Conservation (phyloP, 2,888 invertebrate genomes). For the Metalampra italica region DNA sequence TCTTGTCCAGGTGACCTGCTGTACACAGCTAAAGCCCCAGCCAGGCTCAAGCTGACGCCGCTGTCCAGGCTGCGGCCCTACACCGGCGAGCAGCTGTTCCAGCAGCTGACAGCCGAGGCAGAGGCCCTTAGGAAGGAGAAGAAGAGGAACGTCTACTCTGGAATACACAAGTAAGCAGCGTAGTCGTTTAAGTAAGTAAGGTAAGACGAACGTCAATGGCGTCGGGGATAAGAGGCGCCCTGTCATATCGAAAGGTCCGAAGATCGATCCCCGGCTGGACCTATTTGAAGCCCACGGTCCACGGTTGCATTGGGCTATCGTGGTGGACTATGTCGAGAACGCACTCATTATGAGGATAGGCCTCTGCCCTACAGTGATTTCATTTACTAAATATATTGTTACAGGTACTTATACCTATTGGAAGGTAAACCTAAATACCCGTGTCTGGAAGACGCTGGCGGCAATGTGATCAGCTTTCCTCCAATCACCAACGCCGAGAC, state of each 20-base stretch:
- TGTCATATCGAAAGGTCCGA: too few relatives aligned
- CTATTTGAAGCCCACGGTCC: too few relatives aligned
- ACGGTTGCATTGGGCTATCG: too few relatives aligned
- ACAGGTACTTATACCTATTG: slow-evolving; percentile 84
- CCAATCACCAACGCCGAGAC: slow-evolving; percentile 91
- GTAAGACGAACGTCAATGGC: too few relatives aligned
- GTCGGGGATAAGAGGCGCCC: too few relatives aligned
- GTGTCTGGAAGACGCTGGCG: slow-evolving; percentile 81
- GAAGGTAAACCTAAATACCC: slow-evolving; percentile 87
- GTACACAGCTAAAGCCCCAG: slow-evolving; percentile 84
- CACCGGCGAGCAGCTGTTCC: slow-evolving; percentile 83
- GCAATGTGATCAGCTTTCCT: slow-evolving; percentile 88
- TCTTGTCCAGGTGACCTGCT: slow-evolving; percentile 70
- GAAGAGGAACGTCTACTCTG: slow-evolving; percentile 89
- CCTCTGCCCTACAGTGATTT: too few relatives aligned
- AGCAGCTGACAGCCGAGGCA: slow-evolving; percentile 85
- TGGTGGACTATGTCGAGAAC: too few relatives aligned
- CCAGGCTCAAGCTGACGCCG: slow-evolving; percentile 82
- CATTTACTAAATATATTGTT: too few relatives aligned
- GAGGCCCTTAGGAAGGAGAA: slow-evolving; percentile 89
- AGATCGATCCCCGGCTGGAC: too few relatives aligned
- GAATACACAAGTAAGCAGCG: slow-evolving; percentile 83
- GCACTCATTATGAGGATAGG: too few relatives aligned
- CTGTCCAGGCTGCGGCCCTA: slow-evolving; percentile 79
- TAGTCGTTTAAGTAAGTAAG: too few relatives aligned